Base-by-base conservation (phyloP, 1,140 invertebrate species). In the Potamilus streckersoni region DNA sequence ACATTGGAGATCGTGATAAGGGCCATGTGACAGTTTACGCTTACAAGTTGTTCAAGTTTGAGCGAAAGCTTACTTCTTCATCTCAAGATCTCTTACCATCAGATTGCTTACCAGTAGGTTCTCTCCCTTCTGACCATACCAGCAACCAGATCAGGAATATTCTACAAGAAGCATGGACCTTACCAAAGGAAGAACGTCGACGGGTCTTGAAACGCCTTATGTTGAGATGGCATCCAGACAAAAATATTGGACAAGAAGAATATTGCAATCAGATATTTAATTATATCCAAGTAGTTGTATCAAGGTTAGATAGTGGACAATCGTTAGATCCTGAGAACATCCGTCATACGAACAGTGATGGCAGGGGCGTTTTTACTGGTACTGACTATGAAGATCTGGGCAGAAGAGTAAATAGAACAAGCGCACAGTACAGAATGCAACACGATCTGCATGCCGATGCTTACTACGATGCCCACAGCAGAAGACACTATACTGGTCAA, bases 181-280 rank as follows among this genome's bases (percentile, higher is more conserved):
- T 83, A 14, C 61, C 69, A 57, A 81, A 80, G 60, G 63, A 57
- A 27, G 79, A 84, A 55, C 74, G 84, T 31, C 84, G 81, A 63
- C 82, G 83, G 59, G 76, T 83, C 38, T 70, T 83, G n/a, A 86
- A 87, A 65, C 76, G 85, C 27, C 63, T 87, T 12, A 27, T 85
- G 27, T 63, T 86, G n/a, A 85, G 83, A 71, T 87, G 83, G 82
- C 84, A 86, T 74, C 84, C 86, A 38, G 86, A 86, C 66, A 84
- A 84, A 72, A 85, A 87, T 76, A 70, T 71, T 23, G 83, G 78
- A 12, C 70, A 79, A 31, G 71, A 79, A 31, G 73, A 83, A 73
- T 69, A 80, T 2, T 68, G 84, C 31, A 77, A 80, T 20, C 82
- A 78, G 4, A 71, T 77, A 23, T 74, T 86, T 13, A 83, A 74